Conservation (phyloP, 2,888 invertebrate genomes). For the Drosophila neonasuta region DNA sequence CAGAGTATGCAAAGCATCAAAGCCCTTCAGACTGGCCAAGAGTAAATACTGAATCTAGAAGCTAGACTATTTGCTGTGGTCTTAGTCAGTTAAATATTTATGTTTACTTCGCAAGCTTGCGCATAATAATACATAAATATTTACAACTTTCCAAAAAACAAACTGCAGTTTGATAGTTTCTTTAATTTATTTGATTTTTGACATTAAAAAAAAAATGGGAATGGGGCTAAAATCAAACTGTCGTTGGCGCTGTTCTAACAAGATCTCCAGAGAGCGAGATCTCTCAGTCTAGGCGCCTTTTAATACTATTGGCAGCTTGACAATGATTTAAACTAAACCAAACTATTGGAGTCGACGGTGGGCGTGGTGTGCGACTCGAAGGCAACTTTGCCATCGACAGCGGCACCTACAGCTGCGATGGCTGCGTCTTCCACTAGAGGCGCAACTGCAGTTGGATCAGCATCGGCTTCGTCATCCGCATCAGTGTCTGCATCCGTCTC, state of each 20-base stretch:
- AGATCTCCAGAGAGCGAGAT: slow-evolving; percentile 4
- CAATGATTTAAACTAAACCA: slow-evolving; percentile 32
- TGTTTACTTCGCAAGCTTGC: no score
- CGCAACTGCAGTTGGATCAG: not conserved
- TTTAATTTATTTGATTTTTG: not conserved
- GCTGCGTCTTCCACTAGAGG: not conserved
- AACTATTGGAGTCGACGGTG: slow-evolving; percentile 44
- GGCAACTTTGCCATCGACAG: slow-evolving; percentile 13
- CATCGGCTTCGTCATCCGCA: slow-evolving; percentile 6
- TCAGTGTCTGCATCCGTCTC: slow-evolving; percentile 26
- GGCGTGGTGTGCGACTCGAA: slow-evolving; percentile 51
- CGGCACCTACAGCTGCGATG: not conserved
- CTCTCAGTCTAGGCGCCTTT: slow-evolving; percentile 44
- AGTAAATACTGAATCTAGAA: no score
- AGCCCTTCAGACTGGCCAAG: no score
- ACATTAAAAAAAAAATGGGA: slow-evolving; percentile 18
- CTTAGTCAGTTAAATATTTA: no score
- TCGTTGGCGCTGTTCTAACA: slow-evolving; percentile 25
- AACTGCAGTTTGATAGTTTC: slow-evolving; percentile 1
- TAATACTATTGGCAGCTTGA: slow-evolving; percentile 32
- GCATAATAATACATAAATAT: no score
- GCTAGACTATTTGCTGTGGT: no score
- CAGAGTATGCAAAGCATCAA: no score
- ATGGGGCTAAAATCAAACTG: slow-evolving; percentile 29
- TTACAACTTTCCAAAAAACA: not conserved